Base-by-base conservation (phyloP, 2,888 invertebrate genomes). In the Epiblema foenella region DNA sequence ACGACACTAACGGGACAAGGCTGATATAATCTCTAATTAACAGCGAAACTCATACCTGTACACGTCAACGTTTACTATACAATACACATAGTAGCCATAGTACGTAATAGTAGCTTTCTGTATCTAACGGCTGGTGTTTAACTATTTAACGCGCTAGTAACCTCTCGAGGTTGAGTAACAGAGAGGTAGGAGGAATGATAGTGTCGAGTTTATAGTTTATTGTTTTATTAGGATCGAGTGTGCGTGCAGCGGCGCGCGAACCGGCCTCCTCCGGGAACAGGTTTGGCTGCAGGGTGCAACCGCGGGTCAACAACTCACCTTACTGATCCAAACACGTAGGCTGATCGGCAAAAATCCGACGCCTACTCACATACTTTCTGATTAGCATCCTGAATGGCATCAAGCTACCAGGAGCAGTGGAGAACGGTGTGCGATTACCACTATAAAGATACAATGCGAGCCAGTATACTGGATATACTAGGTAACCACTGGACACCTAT, bases 251-350 rank as follows among this genome's bases (percentile, higher is more conserved):
- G 75, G 75, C 73, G 73, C 73, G 78, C 77, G 79, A 77, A 62
- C 74, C 80, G 79, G 78, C 80, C 80, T 80, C 79, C 81, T 77
- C 75, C 76, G 76, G 78, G 85, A 88, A 91, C 90, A 83, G 90
- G 91, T 91, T 90, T 90, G 83, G 83, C 85, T 81, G 82, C 84
- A 83, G 86, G 86, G 85, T 84, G 87, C 86, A 85, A 79, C 77
- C 83, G 82, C 89, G 83, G 89, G 89, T 90, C 91, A 89, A 85
- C 89, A 83, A 86, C 87, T 87, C 88, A 87, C 85, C 86, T 87
- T 81, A 83, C 81, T 85, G 87, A 87, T 85, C 87, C 85, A 85
- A 87, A 85, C 89, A 89, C 87, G 88, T 85, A 87, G 85, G 85
- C 81, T 81, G 86, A 89, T 89, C 88, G 83, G 87, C 89, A 83